Base-by-base conservation (phyloP, 2,797 vertebrate genomes). In the Eutrigla gurnardus region DNA sequence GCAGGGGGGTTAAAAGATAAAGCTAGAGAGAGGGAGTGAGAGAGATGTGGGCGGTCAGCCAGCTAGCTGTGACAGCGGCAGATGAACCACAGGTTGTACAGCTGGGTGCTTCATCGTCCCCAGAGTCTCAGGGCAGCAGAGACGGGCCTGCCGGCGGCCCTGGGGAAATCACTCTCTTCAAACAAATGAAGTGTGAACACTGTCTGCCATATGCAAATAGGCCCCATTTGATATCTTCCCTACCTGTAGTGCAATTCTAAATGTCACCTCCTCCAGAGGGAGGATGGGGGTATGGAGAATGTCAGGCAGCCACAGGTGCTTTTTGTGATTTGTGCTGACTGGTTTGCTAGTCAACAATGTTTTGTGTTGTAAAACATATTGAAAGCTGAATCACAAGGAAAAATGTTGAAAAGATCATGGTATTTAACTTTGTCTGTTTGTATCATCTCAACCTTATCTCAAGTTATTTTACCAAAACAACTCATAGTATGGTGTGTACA, bases 141-240 rank as follows among this genome's bases (percentile, higher is more conserved):
- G 77, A 78, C 83, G 25, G 81, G 54, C 65, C 78, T 65, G 80
- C 73, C 72, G 64, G 57, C 5, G 5, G 75, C 88, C 73, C 75
- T 4, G 46, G 82, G 90, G 85, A 92, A 92, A 92, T 91, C 84
- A 82, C 68, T 83, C 84, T 88, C 71, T 46, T 84, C 83, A 85
- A 86, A 90, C 86, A 90, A 91, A 90, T 85, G 79, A 74, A 90
- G 87, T 84, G 86, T 86, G 85, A 92, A 87, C 81, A 65, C 83
- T 64, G 75, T 70, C 84, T 86, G 89, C 87, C 75, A 63, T 78
- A 91, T 91, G 89, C 87, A 91, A 91, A 92, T 84, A 69, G 73
- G 69, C 18, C 40, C 40, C 57, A 52, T 86, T 83, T 86, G 83
- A 91, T 85, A 89, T 87, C 71, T 80, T 72, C 49, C 40, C 86